Percentiles rank a stretch among this genome's conserved stretches.
phyloP scores from a whole-genome alignment of 2,797 vertebrate genomes.

The Gymnoscopelus microlampas region DNA sequence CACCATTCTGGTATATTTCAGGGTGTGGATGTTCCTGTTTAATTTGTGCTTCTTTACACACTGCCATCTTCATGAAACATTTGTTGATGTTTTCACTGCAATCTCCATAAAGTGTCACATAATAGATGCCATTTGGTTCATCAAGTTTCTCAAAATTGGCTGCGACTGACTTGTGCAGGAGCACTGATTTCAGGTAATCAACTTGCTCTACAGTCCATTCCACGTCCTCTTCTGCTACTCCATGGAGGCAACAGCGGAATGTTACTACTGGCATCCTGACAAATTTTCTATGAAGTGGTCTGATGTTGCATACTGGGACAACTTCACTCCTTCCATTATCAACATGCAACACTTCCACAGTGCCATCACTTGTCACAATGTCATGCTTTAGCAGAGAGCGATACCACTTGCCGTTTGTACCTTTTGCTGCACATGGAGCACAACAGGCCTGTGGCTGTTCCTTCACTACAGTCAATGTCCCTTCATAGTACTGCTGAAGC shows the following conservation, averaged over 20 bases:
- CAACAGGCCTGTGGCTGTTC: slow-evolving; percentile 73
- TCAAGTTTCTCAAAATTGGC: slow-evolving; percentile 80
- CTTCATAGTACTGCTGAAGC: slow-evolving; percentile 77
- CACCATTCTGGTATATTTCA: not conserved
- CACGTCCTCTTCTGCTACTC: slow-evolving; percentile 72
- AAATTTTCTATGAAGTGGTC: slow-evolving; percentile 78
- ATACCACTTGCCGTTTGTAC: slow-evolving; percentile 86
- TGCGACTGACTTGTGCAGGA: slow-evolving; percentile 77
- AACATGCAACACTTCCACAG: slow-evolving; percentile 85
- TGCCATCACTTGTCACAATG: slow-evolving; percentile 14
- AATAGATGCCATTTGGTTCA: slow-evolving; percentile 79
- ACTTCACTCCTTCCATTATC: slow-evolving; percentile 87
- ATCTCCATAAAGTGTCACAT: slow-evolving; percentile 79
- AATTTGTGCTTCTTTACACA: not conserved
- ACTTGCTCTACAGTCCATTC: slow-evolving; percentile 80
- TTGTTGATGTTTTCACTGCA: slow-evolving; percentile 79
- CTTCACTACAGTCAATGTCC: slow-evolving; percentile 40
- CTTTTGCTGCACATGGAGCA: slow-evolving; percentile 86
- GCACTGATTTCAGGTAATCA: slow-evolving; percentile 77
- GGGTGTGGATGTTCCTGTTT: slow-evolving; percentile 19
- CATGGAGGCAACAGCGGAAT: slow-evolving; percentile 83
- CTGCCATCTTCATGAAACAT: slow-evolving; percentile 68
- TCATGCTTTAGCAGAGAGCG: slow-evolving; percentile 76
- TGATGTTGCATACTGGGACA: slow-evolving; percentile 77
- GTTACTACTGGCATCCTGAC: slow-evolving; percentile 90